Evolutionary conservation across 2,888 invertebrate species (phyloP), one percentile per base, ranked within the genome.

Genomic region (Galeruca laticollis): DNA sequence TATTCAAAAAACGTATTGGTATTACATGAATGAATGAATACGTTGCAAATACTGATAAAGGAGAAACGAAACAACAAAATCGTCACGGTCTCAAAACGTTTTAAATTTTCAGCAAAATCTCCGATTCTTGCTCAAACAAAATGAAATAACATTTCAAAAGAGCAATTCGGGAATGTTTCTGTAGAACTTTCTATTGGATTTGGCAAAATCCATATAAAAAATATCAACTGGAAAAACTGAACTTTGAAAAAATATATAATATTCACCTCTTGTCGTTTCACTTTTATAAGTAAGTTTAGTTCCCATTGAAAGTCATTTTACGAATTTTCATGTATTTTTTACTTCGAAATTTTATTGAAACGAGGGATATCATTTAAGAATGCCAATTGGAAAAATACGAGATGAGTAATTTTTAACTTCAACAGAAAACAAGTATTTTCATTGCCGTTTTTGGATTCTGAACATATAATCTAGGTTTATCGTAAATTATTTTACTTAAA

Each of bases 81-180:
- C 5, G n/a, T 47, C 26, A 26, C 21, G n/a, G 60, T 8, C 8
- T 60, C n/a, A 15, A 26, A 33, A 63, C 54, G 52, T 63, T 54
- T 37, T n/a, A 54, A 54, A 40, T 62, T 62, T 62, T 52, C n/a
- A n/a, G 62, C 37, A 62, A 62, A 54, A 52, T 62, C 40, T 51
- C 60, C 47, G 9, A 47, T n/a, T 60, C 60, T n/a, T 21, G 47
- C 60, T 21, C 26, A n/a, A 60, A 60, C 60, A 60, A 31, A 60
- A 49, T 40, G 47, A 26, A 60, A 60, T 60, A 47, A 13, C 31
- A 47, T 60, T 10, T 43, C 33, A 31, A 31, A 60, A 60, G 43
- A 31, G 49, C 21, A 60, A 26, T 37, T 40, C 33, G 18, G 20
- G 26, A 63, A 63, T 63, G 35, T 63, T 63, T 63, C 40, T 13